These are phyloP conservation scores for Bombus consobrinus DNA, from an alignment of 1,140 invertebrate species.

Conservation along the genomic window DNA sequence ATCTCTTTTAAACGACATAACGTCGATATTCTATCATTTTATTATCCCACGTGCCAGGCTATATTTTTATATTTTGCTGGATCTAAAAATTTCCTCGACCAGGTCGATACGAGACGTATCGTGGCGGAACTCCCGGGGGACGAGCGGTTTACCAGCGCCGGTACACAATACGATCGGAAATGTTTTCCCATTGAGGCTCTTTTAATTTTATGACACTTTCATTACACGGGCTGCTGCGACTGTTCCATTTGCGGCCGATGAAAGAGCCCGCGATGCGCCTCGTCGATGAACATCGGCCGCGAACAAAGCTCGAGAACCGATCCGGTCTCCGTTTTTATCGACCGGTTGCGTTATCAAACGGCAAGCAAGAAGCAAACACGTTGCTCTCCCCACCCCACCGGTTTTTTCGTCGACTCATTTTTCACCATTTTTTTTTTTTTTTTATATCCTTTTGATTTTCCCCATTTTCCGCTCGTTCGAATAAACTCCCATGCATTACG, in stretches of 20 bases:
- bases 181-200: constrained; percentile 27
- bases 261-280: neutral
- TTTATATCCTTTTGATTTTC: neutral
- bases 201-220: constrained; percentile 50
- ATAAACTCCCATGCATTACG: constrained; percentile 44
- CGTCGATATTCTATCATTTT: neutral
- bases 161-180: constrained; percentile 1
- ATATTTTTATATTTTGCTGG: neutral
- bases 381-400: neutral
- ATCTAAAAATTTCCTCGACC: neutral
- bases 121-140: neutral
- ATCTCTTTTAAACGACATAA: neutral
- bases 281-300: constrained; percentile 8
- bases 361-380: constrained; percentile 48
- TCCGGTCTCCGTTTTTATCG: constrained; percentile 42
- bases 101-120: neutral
- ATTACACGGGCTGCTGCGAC: constrained; percentile 7
- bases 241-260: constrained; percentile 39
- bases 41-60: neutral
- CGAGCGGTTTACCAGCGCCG: neutral
- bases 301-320: constrained; percentile 33
- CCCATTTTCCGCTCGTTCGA: neutral
- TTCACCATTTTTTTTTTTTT: neutral
- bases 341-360: constrained; percentile 21
- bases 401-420: neutral